Evolutionary conservation across 2,797 vertebrate genomes (phyloP).

Genomic region (Gadopsis marmoratus): DNA sequence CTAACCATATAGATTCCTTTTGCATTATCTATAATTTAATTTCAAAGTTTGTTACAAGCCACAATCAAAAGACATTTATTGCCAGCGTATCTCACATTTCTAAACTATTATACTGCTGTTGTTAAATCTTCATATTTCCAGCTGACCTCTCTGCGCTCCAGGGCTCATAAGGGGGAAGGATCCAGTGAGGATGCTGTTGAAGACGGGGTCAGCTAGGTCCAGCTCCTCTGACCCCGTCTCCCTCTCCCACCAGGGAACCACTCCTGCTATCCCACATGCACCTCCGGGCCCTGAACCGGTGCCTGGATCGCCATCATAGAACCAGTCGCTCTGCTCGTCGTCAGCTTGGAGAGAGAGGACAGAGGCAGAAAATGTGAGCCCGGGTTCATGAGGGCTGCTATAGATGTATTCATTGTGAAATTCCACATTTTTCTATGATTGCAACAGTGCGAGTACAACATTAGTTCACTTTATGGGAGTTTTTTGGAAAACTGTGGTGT

Average conservation of each 20-base stretch:
- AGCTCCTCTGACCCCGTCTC: constrained; percentile 89
- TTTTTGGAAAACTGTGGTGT: not conserved
- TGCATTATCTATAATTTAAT: not conserved
- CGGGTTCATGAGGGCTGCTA: not conserved
- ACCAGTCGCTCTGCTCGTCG: constrained; percentile 99
- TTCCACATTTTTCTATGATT: not conserved
- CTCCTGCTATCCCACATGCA: constrained; percentile 93
- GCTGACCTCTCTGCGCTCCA: constrained; percentile 81
- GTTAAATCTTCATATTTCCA: not conserved
- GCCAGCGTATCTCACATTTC: not conserved
- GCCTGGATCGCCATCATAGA: constrained; percentile 93
- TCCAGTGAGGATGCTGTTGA: constrained; percentile 95
- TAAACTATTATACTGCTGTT: not conserved
- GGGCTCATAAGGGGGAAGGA: constrained; percentile 89
- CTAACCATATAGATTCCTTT: not conserved
- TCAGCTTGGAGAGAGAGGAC: constrained; percentile 84
- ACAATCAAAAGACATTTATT: not conserved
- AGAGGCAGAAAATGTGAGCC: not conserved
- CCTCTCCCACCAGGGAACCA: constrained; percentile 97
- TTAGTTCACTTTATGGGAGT: not conserved
- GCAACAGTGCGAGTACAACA: too few species aligned
- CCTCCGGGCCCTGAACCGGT: constrained; percentile 90
- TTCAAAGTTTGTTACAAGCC: not conserved
- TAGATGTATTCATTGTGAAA: not conserved
- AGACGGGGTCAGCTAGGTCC: constrained; percentile 93